These are phyloP conservation scores for Onychostoma macrolepis DNA, from an alignment of 2,113 vertebrate species.

Conservation along the genomic window DNA sequence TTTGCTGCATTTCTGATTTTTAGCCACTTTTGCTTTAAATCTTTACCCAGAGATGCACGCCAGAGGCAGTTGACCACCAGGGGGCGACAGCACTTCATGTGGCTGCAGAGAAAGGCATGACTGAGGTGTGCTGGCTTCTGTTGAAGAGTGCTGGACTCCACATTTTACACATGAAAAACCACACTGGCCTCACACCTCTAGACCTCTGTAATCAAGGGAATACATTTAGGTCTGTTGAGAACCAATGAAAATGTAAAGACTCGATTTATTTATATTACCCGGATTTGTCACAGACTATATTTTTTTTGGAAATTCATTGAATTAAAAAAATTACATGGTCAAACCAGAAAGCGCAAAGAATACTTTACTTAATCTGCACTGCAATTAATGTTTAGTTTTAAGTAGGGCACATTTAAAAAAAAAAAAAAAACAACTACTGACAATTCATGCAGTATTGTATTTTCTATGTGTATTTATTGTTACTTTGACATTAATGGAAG, in stretches of 20 bases:
- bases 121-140: constrained; percentile 78
- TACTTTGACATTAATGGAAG: neutral
- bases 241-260: neutral
- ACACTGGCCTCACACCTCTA: constrained; percentile 73
- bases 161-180: constrained; percentile 72
- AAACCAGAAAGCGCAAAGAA: neutral
- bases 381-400: neutral
- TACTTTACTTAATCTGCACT: neutral
- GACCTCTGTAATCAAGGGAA: constrained; percentile 77
- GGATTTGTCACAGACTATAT: neutral
- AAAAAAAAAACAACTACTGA: no score
- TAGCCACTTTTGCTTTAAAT: constrained; percentile 7
- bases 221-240: constrained; percentile 73
- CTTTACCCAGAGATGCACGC: constrained; percentile 72
- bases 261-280: neutral
- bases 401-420: neutral
- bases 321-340: neutral
- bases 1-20: neutral
- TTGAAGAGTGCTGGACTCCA: constrained; percentile 73
- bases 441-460: neutral
- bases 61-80: constrained; percentile 74
- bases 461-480: neutral
- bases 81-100: constrained; percentile 78
- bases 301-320: neutral
- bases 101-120: constrained; percentile 76